Evolutionary conservation across 2,797 vertebrate genomes (phyloP).

Genomic region (Remorina albescens): DNA sequence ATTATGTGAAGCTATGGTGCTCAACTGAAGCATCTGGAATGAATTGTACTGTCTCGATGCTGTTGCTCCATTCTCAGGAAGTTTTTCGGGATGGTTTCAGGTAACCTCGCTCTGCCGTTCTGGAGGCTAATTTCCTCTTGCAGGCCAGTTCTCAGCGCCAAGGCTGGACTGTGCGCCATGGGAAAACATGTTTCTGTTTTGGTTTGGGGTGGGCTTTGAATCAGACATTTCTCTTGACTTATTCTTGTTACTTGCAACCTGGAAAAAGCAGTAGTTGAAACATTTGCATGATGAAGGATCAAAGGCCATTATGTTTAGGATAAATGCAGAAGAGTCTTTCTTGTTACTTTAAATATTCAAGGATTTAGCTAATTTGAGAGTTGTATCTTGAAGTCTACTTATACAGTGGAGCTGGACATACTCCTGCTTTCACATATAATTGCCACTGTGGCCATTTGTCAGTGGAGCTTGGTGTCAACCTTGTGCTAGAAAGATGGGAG

Average conservation of each 20-base stretch:
- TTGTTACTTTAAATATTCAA: constrained; percentile 12
- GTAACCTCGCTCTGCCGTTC: constrained; percentile 71
- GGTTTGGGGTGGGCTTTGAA: constrained; percentile 45
- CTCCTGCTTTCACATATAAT: constrained; percentile 38
- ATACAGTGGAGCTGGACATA: constrained; percentile 24
- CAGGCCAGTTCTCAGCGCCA: constrained; percentile 40
- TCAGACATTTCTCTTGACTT: constrained; percentile 24
- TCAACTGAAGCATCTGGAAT: constrained; percentile 80
- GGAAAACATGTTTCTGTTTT: constrained; percentile 66
- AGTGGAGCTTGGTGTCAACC: constrained; percentile 43
- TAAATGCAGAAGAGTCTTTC: constrained; percentile 18
- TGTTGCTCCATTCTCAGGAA: constrained; percentile 69
- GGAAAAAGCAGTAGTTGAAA: constrained; percentile 19
- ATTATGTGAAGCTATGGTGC: constrained; percentile 53
- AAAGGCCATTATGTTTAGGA: constrained; percentile 18
- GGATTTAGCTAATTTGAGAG: constrained; percentile 8
- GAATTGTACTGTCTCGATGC: constrained; percentile 65
- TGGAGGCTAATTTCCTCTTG: constrained; percentile 71
- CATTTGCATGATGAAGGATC: constrained; percentile 26
- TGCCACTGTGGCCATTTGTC: constrained; percentile 68
- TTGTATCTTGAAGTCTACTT: constrained; percentile 25
- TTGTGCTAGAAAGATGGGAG: background rate
- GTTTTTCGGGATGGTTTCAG: constrained; percentile 70
- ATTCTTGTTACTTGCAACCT: constrained; percentile 21
- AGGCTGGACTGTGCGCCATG: constrained; percentile 43